These are phyloP conservation scores for Argynnis bischoffii DNA, from an alignment of 2,888 invertebrate genomes.

Conservation along the genomic window DNA sequence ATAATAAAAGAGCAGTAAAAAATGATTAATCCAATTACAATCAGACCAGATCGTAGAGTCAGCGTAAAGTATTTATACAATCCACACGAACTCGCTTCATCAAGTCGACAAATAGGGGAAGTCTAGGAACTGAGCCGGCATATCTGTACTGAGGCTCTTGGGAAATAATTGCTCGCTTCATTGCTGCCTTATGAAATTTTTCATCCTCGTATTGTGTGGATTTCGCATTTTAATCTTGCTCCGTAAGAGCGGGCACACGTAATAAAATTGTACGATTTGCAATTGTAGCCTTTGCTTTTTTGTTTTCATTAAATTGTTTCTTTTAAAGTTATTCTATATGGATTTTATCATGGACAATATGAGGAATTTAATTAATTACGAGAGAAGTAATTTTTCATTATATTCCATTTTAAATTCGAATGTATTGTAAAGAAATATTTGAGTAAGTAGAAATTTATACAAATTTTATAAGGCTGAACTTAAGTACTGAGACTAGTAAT, in stretches of 20 bases:
- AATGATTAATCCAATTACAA: conserved; percentile 36
- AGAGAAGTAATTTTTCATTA: background rate
- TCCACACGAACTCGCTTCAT: conserved; percentile 50
- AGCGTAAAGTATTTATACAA: conserved; percentile 39
- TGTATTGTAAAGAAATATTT: too few relatives aligned
- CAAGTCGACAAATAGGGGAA: conserved; percentile 71
- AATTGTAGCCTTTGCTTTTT: conserved; percentile 20
- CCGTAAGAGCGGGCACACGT: conserved; percentile 27
- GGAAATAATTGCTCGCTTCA: conserved; percentile 76
- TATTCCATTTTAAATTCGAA: background rate
- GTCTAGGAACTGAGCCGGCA: conserved; percentile 68
- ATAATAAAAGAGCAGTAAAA: conserved; percentile 1
- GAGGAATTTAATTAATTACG: background rate
- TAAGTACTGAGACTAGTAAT: too few relatives aligned
- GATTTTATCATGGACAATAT: background rate
- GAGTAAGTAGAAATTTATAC: too few relatives aligned
- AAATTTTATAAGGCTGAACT: too few relatives aligned
- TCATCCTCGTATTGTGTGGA: conserved; percentile 46
- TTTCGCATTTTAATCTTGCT: conserved; percentile 38
- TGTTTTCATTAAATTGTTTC: conserved; percentile 21
- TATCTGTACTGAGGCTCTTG: conserved; percentile 71
- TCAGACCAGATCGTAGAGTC: conserved; percentile 32
- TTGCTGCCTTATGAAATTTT: conserved; percentile 67
- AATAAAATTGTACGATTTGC: conserved; percentile 18
- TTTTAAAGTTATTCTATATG: background rate